These are phyloP conservation scores for Rhegmatorhina hoffmannsi DNA, from an alignment of 2,113 vertebrate genomes.

Conservation along the genomic window DNA sequence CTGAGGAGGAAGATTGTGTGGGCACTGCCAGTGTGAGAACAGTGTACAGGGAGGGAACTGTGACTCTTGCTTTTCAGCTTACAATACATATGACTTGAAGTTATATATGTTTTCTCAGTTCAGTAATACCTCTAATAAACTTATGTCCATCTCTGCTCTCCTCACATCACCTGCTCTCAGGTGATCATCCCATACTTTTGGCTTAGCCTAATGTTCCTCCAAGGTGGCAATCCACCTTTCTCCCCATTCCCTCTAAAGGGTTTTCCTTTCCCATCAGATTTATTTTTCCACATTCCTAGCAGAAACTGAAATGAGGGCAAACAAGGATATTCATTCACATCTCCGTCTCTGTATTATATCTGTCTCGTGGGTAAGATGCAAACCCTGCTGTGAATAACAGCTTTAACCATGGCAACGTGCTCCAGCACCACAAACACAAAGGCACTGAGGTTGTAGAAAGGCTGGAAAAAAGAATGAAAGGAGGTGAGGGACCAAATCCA, in stretches of 20 bases:
- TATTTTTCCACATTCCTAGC: background rate
- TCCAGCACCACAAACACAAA: background rate
- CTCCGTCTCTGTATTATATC: background rate
- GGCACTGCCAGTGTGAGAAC: background rate
- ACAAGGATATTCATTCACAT: background rate
- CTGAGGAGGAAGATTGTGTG: background rate
- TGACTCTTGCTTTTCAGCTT: background rate
- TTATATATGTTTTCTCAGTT: background rate
- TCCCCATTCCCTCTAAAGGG: background rate
- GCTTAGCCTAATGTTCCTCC: background rate
- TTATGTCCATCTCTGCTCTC: background rate
- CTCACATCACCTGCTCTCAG: background rate
- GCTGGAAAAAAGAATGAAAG: background rate
- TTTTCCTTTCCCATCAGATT: background rate
- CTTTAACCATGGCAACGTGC: slow-evolving; percentile 21
- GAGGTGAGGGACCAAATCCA: background rate
- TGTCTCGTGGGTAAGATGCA: background rate
- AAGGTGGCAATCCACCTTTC: background rate
- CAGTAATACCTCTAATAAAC: background rate
- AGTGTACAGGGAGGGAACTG: background rate
- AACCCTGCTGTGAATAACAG: background rate
- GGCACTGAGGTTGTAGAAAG: background rate
- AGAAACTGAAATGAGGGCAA: background rate
- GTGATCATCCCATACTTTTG: background rate
- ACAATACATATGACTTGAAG: background rate